phyloP scores from a whole-genome alignment of 1,140 invertebrate species.

The Drosophila bifasciata region DNA sequence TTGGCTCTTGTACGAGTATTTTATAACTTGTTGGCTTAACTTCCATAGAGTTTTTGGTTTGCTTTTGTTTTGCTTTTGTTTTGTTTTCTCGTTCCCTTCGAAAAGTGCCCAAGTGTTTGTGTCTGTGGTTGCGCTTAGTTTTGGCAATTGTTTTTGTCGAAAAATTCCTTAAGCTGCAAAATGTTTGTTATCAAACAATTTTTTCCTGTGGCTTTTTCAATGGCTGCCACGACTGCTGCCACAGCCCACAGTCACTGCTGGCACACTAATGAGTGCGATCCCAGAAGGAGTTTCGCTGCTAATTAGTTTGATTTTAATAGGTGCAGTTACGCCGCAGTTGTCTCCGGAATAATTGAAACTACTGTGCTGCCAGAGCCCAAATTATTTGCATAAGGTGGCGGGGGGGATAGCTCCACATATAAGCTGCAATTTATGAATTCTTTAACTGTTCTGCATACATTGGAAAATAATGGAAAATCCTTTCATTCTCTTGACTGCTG shows the following conservation, averaged over 20 bases:
- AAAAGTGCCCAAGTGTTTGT: constrained; percentile 36
- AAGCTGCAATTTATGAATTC: constrained; percentile 27
- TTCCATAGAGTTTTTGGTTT: constrained; percentile 60
- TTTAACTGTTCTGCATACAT: too few relatives aligned
- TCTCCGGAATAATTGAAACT: constrained; percentile 38
- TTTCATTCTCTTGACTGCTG: too few relatives aligned
- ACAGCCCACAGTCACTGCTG: neutral
- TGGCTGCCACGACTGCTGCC: neutral
- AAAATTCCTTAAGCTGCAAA: constrained; percentile 60
- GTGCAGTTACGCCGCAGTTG: constrained; percentile 19
- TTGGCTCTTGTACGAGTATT: constrained; percentile 45
- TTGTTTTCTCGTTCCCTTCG: too few relatives aligned
- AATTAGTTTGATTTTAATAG: constrained; percentile 51
- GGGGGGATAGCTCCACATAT: neutral
- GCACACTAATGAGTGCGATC: constrained; percentile 36
- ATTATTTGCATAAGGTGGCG: constrained; percentile 35
- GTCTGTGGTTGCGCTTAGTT: constrained; percentile 56
- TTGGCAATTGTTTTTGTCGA: constrained; percentile 57
- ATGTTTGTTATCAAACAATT: constrained; percentile 56
- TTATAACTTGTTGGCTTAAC: constrained; percentile 73
- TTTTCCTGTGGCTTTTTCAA: constrained; percentile 18
- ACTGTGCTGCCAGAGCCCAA: constrained; percentile 6
- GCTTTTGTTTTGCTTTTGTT: constrained; percentile 46
- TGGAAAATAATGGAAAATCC: constrained; percentile 40
- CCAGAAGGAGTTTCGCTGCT: constrained; percentile 22